A percentile compares a stretch with the other conserved stretches of the same genome.
phyloP scores from a whole-genome alignment of 1,140 invertebrate species.

The Sarcophaga peregrina region DNA sequence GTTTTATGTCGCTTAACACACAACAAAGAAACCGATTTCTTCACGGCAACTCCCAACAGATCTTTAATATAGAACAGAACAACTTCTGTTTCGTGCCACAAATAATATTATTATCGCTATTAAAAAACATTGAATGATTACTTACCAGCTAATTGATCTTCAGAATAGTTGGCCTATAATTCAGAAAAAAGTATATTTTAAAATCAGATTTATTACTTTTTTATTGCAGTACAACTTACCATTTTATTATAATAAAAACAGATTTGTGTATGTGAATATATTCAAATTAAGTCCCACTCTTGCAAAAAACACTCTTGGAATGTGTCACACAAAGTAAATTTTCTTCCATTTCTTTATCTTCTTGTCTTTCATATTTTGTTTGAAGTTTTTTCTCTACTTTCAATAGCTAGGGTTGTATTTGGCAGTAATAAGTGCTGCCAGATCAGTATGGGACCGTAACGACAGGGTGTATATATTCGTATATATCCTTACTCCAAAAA shows the following conservation, averaged over 20 bases:
- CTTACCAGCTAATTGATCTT: conserved; percentile 50
- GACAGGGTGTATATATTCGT: no score
- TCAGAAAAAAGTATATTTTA: background rate
- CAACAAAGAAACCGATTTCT: background rate
- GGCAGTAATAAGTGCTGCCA: no score
- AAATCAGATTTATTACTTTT: background rate
- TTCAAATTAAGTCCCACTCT: conserved; percentile 19
- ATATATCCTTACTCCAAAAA: no score
- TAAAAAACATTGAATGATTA: background rate
- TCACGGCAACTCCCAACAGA: conserved; percentile 32
- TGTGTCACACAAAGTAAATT: conserved; percentile 37
- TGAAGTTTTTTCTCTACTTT: no score
- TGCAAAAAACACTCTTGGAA: conserved; percentile 42
- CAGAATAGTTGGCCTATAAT: conserved; percentile 47
- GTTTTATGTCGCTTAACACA: background rate
- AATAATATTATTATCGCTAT: background rate
- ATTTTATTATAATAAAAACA: conserved; percentile 41
- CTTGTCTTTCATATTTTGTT: no score
- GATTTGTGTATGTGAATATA: conserved; percentile 4
- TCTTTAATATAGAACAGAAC: background rate
- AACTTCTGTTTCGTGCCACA: background rate
- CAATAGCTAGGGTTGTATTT: no score
- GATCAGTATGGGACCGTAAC: no score
- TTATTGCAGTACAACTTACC: conserved; percentile 37
- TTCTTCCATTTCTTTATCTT: no score